phyloP scores from a whole-genome alignment of 2,113 vertebrate genomes.

The Galbula dea region DNA sequence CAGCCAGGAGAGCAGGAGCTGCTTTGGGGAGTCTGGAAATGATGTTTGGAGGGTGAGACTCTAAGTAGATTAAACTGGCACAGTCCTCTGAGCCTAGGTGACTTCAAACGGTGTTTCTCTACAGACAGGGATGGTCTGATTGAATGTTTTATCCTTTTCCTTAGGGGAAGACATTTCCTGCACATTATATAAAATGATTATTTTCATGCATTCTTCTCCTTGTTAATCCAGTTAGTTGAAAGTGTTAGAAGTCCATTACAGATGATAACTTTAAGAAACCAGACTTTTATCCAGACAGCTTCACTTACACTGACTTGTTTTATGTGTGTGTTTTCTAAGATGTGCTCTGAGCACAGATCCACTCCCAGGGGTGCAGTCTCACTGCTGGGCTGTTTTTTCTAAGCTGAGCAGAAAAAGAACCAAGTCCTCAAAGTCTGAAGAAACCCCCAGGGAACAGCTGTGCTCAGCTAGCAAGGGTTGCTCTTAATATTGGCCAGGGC shows the following conservation, averaged over 20 bases:
- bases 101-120: neutral
- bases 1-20: neutral
- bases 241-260: conserved; percentile 4
- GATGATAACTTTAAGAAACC: neutral
- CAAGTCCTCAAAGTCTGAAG: neutral
- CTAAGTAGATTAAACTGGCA: neutral
- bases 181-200: neutral
- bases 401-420: neutral
- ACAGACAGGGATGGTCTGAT: neutral
- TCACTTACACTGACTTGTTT: neutral
- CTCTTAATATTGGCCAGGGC: neutral
- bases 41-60: neutral
- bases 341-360: neutral
- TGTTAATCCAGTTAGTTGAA: conserved; percentile 14
- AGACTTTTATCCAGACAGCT: neutral
- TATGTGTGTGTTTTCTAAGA: neutral
- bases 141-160: neutral
- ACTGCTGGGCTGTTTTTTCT: neutral
- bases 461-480: neutral
- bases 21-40: neutral
- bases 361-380: neutral
- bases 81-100: neutral
- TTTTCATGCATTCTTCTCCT: neutral
- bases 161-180: conserved; percentile 5
- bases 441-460: neutral